These are phyloP conservation scores for Steinernema scapterisci DNA, from an alignment of 2,888 invertebrate species.

Conservation along the genomic window DNA sequence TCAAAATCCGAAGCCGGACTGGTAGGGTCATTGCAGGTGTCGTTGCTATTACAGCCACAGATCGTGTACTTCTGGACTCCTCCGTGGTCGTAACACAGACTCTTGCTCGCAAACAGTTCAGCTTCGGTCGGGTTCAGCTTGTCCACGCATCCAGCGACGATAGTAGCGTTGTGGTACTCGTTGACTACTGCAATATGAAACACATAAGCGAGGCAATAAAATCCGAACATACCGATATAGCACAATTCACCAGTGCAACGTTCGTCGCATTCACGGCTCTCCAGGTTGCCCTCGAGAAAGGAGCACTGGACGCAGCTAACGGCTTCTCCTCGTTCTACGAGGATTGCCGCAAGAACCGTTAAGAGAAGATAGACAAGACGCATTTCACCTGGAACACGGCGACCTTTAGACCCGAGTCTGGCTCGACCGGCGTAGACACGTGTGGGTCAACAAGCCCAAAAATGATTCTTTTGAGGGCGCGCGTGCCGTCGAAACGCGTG, in stretches of 20 bases:
- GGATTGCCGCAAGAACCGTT: neutral
- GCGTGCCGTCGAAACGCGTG: neutral
- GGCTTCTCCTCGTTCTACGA: neutral
- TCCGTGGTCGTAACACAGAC: neutral
- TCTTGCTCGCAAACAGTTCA: neutral
- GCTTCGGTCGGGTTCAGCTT: neutral
- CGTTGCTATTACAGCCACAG: neutral
- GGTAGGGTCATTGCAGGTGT: conserved; percentile 1
- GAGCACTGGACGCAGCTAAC: conserved; percentile 17
- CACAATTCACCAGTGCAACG: conserved; percentile 3
- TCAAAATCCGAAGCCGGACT: neutral
- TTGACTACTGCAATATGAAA: neutral
- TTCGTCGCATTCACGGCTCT: neutral
- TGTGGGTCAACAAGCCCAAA: conserved; percentile 24
- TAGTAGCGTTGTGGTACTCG: conserved; percentile 7
- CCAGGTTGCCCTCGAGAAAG: conserved; percentile 6
- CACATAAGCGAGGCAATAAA: neutral
- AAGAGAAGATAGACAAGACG: neutral
- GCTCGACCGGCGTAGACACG: neutral
- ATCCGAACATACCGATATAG: neutral
- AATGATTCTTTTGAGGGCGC: conserved; percentile 1
- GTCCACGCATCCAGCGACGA: neutral
- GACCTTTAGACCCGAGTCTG: too few species aligned
- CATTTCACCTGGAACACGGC: neutral
- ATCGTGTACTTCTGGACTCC: neutral